Evolutionary conservation across 64 coral and sea anemone species (phyloP).

Genomic region (Stichodactyla helianthus): DNA sequence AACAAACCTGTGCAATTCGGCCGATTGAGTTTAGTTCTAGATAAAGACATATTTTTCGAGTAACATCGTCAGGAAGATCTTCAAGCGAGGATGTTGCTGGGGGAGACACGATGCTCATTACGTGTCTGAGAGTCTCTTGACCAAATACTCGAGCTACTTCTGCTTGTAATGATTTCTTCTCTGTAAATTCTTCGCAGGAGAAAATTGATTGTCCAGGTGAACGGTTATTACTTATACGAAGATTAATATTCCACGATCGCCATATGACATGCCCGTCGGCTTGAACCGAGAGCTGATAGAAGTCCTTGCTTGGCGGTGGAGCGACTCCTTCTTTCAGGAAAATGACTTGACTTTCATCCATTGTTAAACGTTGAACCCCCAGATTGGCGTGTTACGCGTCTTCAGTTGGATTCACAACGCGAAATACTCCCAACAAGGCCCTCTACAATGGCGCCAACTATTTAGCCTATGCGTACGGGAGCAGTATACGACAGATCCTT

Average conservation of each 20-base stretch:
- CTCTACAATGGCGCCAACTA: too few relatives aligned
- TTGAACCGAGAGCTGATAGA: background rate
- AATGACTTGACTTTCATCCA: background rate
- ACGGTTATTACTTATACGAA: background rate
- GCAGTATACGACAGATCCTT: too few relatives aligned
- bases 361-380: background rate
- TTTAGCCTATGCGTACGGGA: too few relatives aligned
- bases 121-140: background rate
- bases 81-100: background rate
- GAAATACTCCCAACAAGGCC: too few relatives aligned
- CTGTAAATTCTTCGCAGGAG: background rate
- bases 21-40: background rate
- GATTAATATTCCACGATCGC: conserved; percentile 22
- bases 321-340: background rate
- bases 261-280: background rate
- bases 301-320: conserved; percentile 9
- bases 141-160: background rate
- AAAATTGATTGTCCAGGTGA: background rate
- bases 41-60: conserved; percentile 10
- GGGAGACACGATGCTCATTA: background rate
- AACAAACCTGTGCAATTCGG: background rate
- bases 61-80: conserved; percentile 4
- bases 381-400: too few relatives aligned
- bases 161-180: background rate
- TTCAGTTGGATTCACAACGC: too few relatives aligned